phyloP scores from a whole-genome alignment of 37 sponge, comb jelly and placozoan species.

The Amphimedon queenslandica region DNA sequence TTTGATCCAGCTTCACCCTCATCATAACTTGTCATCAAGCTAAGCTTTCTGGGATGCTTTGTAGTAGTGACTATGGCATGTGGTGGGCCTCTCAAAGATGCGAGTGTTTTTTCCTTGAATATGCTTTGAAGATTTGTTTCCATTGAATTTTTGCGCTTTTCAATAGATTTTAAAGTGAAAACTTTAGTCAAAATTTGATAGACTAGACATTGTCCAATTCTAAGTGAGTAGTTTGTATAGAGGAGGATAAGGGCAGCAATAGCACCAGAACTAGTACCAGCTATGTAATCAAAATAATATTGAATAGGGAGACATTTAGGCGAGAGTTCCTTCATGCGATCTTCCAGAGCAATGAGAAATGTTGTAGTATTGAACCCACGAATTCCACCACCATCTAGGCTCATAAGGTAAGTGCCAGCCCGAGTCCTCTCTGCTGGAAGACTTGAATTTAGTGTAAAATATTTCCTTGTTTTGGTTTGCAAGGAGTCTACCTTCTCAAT shows the following conservation, averaged over 20 bases:
- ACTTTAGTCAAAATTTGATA: constrained; percentile 9
- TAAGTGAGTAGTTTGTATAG: neutral
- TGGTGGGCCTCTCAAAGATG: constrained; percentile 16
- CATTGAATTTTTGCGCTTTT: neutral
- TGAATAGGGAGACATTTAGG: too few species aligned
- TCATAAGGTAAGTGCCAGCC: too few species aligned
- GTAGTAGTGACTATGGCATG: constrained; percentile 50
- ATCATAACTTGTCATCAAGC: constrained; percentile 62
- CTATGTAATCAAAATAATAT: constrained; percentile 61
- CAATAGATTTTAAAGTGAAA: too few species aligned
- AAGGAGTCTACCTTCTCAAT: too few species aligned
- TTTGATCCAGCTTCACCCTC: constrained; percentile 32
- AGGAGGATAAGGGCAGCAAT: constrained; percentile 19
- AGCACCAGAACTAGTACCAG: constrained; percentile 68
- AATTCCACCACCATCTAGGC: too few species aligned
- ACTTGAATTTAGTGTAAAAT: too few species aligned
- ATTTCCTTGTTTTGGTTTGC: too few species aligned
- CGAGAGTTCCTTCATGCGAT: too few species aligned
- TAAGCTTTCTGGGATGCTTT: constrained; percentile 44
- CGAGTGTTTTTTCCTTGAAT: constrained; percentile 26
- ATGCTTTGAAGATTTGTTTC: constrained; percentile 3
- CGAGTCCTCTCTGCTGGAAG: too few species aligned
- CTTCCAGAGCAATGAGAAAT: too few species aligned
- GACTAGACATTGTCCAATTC: constrained; percentile 9
- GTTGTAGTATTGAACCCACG: too few species aligned